Evolutionary conservation across 2,797 vertebrate genomes (phyloP), one percentile per base, ranked within the genome.

Genomic region (Todus mexicanus): DNA sequence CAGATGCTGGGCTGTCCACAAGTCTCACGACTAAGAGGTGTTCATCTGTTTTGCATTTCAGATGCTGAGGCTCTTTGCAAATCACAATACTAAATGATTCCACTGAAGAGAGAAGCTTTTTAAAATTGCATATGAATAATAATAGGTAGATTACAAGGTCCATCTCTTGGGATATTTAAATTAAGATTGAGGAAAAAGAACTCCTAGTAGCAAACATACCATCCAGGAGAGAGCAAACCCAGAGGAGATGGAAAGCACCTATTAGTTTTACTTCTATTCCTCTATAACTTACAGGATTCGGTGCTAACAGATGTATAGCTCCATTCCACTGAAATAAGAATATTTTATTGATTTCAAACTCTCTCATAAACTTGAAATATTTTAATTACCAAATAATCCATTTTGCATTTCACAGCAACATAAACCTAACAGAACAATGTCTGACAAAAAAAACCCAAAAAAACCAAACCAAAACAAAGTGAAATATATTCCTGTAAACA

Each of bases 341-440:
- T 81, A 78, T 89, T 90, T 75, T 92, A 90, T 85, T 80, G 57
- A 92, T 89, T 81, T 86, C 79, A 76, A 89, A 25, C 16, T 68
- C 69, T 53, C 69, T 81, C 90, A 87, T 87, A 92, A 96, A 94
- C 45, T 40, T 91, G 93, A 93, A 92, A 85, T 92, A 94, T 63
- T 94, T 94, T 93, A 95, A 94, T 94, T 91, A 89, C 31, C 77
- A 59, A 94, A 76, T 80, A 95, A 94, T 88, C 77, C 83, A 87
- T 85, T 94, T 83, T 91, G 79, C 72, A 85, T 87, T 94, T 93
- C 75, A 66, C 72, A 60, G 59, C 51, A 71, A 51, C 70, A 89
- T 73, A 94, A 90, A 87, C 42, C 63, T 68, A 76, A 71, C 23
- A 78, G 86, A 94, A 76, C 48, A 75, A 70, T 10, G 42, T 31